Evolutionary conservation across 2,888 invertebrate species (phyloP).

Genomic region (Rambutsinella grinnellia): DNA sequence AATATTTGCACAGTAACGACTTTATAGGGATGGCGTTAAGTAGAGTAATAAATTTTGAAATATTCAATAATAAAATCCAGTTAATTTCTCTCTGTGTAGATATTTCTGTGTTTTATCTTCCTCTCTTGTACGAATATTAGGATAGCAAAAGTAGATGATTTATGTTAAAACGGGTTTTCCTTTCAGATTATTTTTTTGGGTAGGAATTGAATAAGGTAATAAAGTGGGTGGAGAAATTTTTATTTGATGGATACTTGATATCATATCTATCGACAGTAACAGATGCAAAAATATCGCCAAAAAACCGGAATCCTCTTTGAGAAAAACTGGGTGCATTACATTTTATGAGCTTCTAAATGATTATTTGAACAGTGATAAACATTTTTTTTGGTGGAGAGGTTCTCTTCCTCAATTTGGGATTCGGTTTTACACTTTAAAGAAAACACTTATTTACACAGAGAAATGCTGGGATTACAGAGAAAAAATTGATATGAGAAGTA

Average conservation of each 20-base stretch:
- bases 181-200: too few relatives aligned
- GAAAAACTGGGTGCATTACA: background rate
- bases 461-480: background rate
- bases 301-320: background rate
- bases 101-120: too few relatives aligned
- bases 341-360: background rate
- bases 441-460: background rate
- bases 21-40: slow-evolving; percentile 14
- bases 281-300: background rate
- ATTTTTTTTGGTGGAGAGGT: background rate
- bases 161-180: slow-evolving; percentile 48
- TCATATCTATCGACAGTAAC: background rate
- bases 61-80: slow-evolving; percentile 1
- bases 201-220: slow-evolving; percentile 21
- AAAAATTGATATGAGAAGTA: too few relatives aligned
- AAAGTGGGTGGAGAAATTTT: slow-evolving; percentile 46
- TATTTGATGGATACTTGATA: slow-evolving; percentile 25
- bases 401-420: background rate
- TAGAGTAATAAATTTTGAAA: slow-evolving; percentile 34
- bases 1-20: background rate
- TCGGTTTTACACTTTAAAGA: too few relatives aligned
- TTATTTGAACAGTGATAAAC: background rate
- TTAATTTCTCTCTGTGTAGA: background rate
- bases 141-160: too few relatives aligned
- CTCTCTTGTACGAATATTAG: too few relatives aligned